Conservation (phyloP, 2,797 vertebrate genomes). For the Phoxinus dragarum region DNA sequence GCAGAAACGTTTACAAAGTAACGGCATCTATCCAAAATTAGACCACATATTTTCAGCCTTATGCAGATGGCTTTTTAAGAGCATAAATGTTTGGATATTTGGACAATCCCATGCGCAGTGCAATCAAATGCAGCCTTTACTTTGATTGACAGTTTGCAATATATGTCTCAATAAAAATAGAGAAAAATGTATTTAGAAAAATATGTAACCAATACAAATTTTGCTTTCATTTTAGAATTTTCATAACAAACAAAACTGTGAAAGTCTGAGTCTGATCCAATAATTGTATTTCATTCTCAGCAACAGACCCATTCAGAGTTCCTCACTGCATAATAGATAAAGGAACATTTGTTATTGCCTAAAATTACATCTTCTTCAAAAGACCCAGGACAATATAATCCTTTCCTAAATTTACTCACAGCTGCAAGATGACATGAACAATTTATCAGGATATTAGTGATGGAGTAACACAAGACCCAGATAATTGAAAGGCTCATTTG, state of each 20-base stretch:
- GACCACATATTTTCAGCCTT: slow-evolving; percentile 38
- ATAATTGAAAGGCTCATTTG: slow-evolving; percentile 16
- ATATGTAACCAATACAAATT: neutral
- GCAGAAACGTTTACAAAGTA: slow-evolving; percentile 39
- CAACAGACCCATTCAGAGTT: neutral
- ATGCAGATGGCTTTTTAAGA: slow-evolving; percentile 19
- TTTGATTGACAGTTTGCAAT: neutral
- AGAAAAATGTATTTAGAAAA: neutral
- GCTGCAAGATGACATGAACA: slow-evolving; percentile 10
- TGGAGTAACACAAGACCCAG: slow-evolving; percentile 24
- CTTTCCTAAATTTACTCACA: slow-evolving; percentile 20
- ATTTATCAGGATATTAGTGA: slow-evolving; percentile 30
- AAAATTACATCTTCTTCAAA: slow-evolving; percentile 15
- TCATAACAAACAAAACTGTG: neutral
- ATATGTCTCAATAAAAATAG: neutral
- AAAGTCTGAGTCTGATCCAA: neutral
- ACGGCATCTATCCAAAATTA: slow-evolving; percentile 49
- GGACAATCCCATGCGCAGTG: neutral
- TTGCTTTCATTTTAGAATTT: slow-evolving; percentile 4
- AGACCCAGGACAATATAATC: neutral
- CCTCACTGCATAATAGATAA: slow-evolving; percentile 32
- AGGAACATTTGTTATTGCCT: slow-evolving; percentile 4
- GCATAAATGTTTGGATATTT: slow-evolving; percentile 14
- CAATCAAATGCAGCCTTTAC: neutral
- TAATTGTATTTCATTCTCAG: slow-evolving; percentile 10